A percentile compares a stretch with the other conserved stretches of the same genome.
These are phyloP conservation scores for Pionites leucogaster DNA, from an alignment of 2,113 vertebrate species.

Conservation along the genomic window DNA sequence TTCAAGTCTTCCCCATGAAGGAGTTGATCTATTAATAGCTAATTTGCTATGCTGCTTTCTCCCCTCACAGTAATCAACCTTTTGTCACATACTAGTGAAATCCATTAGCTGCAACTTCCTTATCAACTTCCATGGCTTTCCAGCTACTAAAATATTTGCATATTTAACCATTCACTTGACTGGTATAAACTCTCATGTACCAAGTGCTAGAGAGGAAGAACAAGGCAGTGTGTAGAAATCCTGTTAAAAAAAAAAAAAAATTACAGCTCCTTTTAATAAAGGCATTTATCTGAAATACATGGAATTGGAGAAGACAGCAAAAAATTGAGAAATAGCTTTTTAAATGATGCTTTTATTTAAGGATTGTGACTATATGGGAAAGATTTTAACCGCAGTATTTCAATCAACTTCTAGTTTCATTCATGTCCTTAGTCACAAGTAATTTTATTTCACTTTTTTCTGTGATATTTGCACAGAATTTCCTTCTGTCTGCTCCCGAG, in stretches of 20 bases:
- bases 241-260: not conserved
- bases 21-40: constrained; percentile 62
- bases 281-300: not conserved
- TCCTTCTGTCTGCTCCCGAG: not conserved
- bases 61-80: constrained; percentile 26
- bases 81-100: constrained; percentile 74
- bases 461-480: not conserved
- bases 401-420: not conserved
- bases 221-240: not conserved
- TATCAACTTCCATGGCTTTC: constrained; percentile 48
- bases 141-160: constrained; percentile 70
- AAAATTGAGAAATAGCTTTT: not conserved
- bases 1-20: constrained; percentile 60
- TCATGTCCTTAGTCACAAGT: not conserved
- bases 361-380: not conserved
- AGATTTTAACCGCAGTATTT: not conserved
- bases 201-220: not conserved
- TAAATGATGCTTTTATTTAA: not conserved
- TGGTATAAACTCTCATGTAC: constrained; percentile 53
- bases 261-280: not conserved
- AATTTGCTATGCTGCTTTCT: not conserved
- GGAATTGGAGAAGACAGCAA: not conserved
- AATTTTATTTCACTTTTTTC: not conserved
- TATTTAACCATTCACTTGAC: constrained; percentile 70
- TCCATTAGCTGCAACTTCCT: constrained; percentile 69